phyloP scores from a whole-genome alignment of 2,797 vertebrate species.

The Liasis olivaceus region DNA sequence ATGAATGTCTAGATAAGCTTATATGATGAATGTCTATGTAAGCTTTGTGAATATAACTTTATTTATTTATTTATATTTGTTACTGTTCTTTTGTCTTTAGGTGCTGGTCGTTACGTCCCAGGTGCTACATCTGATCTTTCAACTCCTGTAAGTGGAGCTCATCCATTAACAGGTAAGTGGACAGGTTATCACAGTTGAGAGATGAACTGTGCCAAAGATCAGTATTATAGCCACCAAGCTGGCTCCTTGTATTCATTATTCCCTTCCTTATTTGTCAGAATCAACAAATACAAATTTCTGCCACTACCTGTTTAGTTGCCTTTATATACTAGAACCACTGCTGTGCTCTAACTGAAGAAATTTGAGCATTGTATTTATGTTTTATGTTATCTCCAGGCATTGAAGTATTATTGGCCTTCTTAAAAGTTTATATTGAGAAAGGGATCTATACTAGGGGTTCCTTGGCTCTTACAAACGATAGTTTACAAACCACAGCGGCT shows the following conservation, averaged over 20 bases:
- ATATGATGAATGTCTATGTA: not conserved
- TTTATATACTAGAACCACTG: not conserved
- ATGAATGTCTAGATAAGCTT: not conserved
- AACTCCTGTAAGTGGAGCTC: constrained; percentile 59
- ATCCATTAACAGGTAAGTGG: constrained; percentile 80
- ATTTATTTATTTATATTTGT: not conserved
- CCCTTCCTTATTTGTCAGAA: not conserved
- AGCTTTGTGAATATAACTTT: not conserved
- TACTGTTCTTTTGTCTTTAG: constrained; percentile 62
- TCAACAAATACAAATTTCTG: not conserved
- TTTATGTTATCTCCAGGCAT: not conserved
- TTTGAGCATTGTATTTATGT: not conserved
- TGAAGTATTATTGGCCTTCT: not conserved
- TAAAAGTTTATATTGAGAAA: not conserved
- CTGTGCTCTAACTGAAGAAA: not conserved
- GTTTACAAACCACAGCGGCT: not conserved
- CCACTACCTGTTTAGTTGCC: not conserved
- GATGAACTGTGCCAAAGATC: not conserved
- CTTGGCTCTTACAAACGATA: not conserved
- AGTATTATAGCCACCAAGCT: not conserved
- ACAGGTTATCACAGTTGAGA: not conserved
- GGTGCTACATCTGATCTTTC: constrained; percentile 62
- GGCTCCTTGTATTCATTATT: not conserved
- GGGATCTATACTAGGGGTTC: not conserved
- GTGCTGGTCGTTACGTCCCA: constrained; percentile 83